Evolutionary conservation across 2,888 invertebrate genomes (phyloP).

Genomic region (Metacarcinus magister): DNA sequence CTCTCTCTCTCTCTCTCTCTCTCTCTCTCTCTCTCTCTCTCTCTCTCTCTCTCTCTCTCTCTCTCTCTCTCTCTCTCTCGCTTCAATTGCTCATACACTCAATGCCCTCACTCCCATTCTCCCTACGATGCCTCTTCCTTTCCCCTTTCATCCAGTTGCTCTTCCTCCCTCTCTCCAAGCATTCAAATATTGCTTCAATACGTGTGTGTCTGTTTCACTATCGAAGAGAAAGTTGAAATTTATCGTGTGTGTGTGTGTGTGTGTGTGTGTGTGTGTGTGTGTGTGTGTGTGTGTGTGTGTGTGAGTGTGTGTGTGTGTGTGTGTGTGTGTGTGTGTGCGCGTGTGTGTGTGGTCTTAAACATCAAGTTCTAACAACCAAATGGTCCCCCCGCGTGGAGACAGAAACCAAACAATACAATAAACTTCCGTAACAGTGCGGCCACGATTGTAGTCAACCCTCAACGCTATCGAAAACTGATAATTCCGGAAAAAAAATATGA

Average conservation of each 20-base stretch:
- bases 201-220: not conserved
- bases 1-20: constrained; percentile 30
- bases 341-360: not conserved
- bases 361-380: not conserved
- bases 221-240: not conserved
- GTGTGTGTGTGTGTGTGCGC: constrained; percentile 43
- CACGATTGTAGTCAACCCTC: constrained; percentile 36
- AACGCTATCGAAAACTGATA: constrained; percentile 31
- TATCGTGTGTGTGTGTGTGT: not conserved
- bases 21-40: not conserved
- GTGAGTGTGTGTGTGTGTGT: not conserved
- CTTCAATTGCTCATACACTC: not conserved
- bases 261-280: constrained; percentile 17
- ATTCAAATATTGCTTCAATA: not conserved
- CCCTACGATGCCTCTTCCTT: not conserved
- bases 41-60: not conserved
- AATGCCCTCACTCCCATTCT: not conserved
- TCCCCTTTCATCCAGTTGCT: not conserved
- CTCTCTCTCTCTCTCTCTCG: not conserved
- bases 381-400: not conserved
- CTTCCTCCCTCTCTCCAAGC: not conserved
- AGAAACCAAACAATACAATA: constrained; percentile 38
- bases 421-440: not conserved
- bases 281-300: constrained; percentile 29
- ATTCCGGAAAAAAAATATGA: not conserved